These are phyloP conservation scores for Pachycephus smyrnensis DNA, from an alignment of 2,888 invertebrate species.

Conservation along the genomic window DNA sequence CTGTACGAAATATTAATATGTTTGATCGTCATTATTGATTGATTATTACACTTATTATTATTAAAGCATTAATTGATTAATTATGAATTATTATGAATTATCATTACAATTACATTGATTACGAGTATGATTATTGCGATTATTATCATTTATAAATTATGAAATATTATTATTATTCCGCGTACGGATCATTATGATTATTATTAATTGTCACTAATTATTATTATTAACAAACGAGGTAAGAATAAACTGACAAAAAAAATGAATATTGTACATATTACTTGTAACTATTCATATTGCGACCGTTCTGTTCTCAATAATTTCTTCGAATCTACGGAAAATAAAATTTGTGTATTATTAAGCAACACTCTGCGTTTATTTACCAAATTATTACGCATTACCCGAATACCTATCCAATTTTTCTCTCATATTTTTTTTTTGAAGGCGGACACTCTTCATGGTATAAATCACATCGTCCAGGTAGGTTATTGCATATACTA, in stretches of 20 bases:
- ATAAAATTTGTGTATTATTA: conserved; percentile 71
- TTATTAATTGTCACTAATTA: conserved; percentile 52
- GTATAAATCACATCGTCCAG: not conserved
- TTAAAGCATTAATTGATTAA: not conserved
- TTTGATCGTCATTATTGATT: not conserved
- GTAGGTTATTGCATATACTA: not conserved
- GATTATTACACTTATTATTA: not conserved
- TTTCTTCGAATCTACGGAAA: conserved; percentile 69
- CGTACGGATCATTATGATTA: conserved; percentile 53
- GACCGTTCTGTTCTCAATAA: conserved; percentile 69
- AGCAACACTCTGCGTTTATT: conserved; percentile 27
- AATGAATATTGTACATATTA: conserved; percentile 69
- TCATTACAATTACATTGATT: not conserved
- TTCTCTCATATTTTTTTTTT: conserved; percentile 3
- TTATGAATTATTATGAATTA: conserved; percentile 6
- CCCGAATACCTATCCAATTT: conserved; percentile 10
- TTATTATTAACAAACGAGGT: conserved; percentile 52
- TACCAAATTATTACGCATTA: not conserved
- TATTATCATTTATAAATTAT: conserved; percentile 5
- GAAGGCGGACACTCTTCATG: not conserved
- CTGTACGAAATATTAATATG: conserved; percentile 48
- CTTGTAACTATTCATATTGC: conserved; percentile 71
- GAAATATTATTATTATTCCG: not conserved
- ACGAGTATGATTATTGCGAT: not conserved
- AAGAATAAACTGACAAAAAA: conserved; percentile 31